Conservation (phyloP, 1,140 invertebrate genomes). For the Drosophila subobscura region DNA sequence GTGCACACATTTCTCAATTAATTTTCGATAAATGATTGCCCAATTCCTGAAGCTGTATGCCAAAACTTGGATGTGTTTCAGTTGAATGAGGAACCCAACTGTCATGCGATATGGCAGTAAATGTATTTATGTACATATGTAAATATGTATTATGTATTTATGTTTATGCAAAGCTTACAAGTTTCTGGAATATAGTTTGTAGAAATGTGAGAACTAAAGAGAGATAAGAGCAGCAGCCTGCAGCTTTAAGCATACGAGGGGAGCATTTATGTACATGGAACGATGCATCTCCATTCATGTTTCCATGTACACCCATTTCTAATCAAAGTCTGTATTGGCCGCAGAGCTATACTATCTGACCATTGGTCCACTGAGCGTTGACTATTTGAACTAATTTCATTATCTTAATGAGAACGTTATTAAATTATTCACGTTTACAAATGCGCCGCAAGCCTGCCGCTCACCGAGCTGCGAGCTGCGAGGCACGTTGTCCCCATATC, state of each 20-base stretch:
- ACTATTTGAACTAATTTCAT: slow-evolving; percentile 73
- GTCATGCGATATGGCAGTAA: no score
- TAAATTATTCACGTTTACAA: slow-evolving; percentile 79
- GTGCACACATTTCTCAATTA: no score
- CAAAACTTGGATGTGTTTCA: no score
- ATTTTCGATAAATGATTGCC: no score
- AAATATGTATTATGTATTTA: neutral
- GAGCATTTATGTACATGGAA: neutral
- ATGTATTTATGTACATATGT: no score
- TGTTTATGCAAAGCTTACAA: neutral
- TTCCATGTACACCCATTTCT: neutral
- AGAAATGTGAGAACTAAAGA: slow-evolving; percentile 12
- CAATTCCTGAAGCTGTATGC: no score
- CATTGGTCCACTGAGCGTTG: slow-evolving; percentile 17
- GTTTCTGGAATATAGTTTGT: neutral
- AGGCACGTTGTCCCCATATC: slow-evolving; percentile 66
- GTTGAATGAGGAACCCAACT: no score
- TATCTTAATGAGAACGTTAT: slow-evolving; percentile 77
- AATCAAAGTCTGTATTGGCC: slow-evolving; percentile 31
- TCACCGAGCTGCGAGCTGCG: no score
- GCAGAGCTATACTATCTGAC: slow-evolving; percentile 42
- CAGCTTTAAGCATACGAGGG: slow-evolving; percentile 2
- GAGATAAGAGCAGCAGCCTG: slow-evolving; percentile 5
- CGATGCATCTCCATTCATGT: neutral
- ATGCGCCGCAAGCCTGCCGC: no score